phyloP scores from a whole-genome alignment of 2,113 vertebrate genomes.

The Actinemys pallida region DNA sequence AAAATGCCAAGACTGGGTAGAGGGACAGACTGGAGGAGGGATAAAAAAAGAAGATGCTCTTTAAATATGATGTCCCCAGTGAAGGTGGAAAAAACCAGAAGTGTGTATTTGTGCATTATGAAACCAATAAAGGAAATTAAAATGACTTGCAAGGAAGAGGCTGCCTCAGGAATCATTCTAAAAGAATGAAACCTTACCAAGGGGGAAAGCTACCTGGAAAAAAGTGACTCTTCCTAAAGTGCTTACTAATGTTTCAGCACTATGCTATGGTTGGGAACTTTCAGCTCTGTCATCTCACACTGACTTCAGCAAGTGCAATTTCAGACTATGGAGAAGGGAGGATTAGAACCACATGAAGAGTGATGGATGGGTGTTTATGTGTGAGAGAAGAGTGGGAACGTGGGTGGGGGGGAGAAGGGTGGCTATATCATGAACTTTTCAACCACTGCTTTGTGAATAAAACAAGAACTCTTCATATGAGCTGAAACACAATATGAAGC shows the following conservation, averaged over 20 bases:
- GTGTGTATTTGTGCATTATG: background rate
- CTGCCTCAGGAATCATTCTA: conserved; percentile 67
- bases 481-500: conserved; percentile 22
- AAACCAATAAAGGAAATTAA: conserved; percentile 25
- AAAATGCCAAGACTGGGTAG: background rate
- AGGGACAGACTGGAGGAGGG: background rate
- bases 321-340: accelerated
- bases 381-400: conserved; percentile 27
- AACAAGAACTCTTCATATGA: conserved; percentile 29
- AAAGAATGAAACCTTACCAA: conserved; percentile 72
- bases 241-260: conserved; percentile 65
- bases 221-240: conserved; percentile 66
- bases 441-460: conserved; percentile 37
- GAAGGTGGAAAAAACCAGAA: conserved; percentile 31
- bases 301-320: conserved; percentile 60
- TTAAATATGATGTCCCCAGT: background rate
- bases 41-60: conserved; percentile 15
- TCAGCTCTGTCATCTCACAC: conserved; percentile 73
- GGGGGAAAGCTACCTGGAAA: conserved; percentile 75
- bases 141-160: background rate
- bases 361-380: conserved; percentile 3
- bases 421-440: conserved; percentile 35
- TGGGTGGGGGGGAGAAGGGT: conserved; percentile 10
- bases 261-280: conserved; percentile 59
- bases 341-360: conserved; percentile 4